phyloP scores from a whole-genome alignment of 2,113 vertebrate species.

The Vidua chalybeata region DNA sequence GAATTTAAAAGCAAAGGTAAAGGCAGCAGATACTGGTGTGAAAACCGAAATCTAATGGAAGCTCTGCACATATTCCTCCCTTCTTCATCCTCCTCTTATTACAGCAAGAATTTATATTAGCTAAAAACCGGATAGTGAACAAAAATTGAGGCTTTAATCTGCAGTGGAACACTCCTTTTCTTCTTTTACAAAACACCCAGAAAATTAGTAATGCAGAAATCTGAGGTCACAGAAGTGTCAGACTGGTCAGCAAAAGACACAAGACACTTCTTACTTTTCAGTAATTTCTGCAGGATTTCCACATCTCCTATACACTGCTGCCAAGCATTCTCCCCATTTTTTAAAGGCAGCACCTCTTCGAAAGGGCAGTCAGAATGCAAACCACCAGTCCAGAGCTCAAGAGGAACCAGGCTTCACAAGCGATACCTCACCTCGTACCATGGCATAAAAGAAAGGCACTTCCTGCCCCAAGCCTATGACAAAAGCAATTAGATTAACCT shows the following conservation, averaged over 20 bases:
- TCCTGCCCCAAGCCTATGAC: background rate
- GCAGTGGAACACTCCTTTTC: background rate
- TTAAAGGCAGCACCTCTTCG: background rate
- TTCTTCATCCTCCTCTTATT: background rate
- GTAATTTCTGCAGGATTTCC: background rate
- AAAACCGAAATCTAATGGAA: background rate
- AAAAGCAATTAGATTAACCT: background rate
- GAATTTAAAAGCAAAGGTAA: background rate
- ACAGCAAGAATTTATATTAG: background rate
- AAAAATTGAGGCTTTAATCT: background rate
- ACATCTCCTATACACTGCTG: background rate
- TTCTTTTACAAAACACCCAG: background rate
- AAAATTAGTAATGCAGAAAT: background rate
- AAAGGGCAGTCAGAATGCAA: background rate
- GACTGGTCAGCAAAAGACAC: background rate
- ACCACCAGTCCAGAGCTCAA: background rate
- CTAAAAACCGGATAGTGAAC: background rate
- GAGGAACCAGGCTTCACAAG: background rate
- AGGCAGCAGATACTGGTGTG: background rate
- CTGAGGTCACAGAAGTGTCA: background rate
- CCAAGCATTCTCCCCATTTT: background rate
- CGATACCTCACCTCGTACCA: fast-evolving
- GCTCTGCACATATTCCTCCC: background rate
- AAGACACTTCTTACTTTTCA: background rate
- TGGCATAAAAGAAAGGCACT: background rate